Percentiles rank a stretch among this genome's conserved stretches.
phyloP scores from a whole-genome alignment of 2,888 invertebrate genomes.

The Eurois occulta region DNA sequence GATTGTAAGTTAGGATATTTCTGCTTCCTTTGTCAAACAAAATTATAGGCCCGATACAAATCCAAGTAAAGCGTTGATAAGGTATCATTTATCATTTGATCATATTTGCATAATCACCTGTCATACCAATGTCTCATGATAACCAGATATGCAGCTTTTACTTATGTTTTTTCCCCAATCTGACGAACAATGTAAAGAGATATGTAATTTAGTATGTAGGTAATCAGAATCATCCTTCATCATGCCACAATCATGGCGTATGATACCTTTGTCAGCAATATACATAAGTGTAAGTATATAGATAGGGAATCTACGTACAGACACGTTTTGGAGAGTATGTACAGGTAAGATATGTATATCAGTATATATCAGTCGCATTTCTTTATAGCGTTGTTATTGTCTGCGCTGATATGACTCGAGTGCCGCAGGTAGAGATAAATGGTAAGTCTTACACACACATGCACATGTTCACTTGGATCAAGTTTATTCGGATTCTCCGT shows the following conservation, averaged over 20 bases:
- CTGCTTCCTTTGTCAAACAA: neutral
- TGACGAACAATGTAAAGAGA: slow-evolving; percentile 4
- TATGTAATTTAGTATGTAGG: slow-evolving; percentile 15
- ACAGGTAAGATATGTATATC: slow-evolving; percentile 58
- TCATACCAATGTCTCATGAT: neutral
- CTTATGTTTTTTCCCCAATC: slow-evolving; percentile 47
- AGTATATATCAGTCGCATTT: slow-evolving; percentile 60
- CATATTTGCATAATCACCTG: slow-evolving; percentile 26
- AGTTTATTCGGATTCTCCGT: slow-evolving; percentile 45
- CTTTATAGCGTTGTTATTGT: slow-evolving; percentile 65
- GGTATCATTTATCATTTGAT: neutral
- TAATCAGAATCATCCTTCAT: slow-evolving; percentile 21
- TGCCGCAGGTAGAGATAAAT: slow-evolving; percentile 44
- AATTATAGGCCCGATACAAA: neutral
- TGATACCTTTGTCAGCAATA: slow-evolving; percentile 37
- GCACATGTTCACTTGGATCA: slow-evolving; percentile 1
- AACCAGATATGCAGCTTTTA: slow-evolving; percentile 6
- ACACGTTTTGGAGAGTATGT: slow-evolving; percentile 62
- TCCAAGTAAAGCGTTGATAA: neutral
- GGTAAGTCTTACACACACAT: slow-evolving; percentile 29
- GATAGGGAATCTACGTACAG: slow-evolving; percentile 51
- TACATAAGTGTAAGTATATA: slow-evolving; percentile 37
- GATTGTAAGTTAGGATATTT: neutral
- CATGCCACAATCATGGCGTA: slow-evolving; percentile 5
- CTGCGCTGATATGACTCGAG: slow-evolving; percentile 56